A percentile compares a stretch with the other conserved stretches of the same genome.
Conservation (phyloP, 2,888 invertebrate genomes). For the Sesia apiformis region DNA sequence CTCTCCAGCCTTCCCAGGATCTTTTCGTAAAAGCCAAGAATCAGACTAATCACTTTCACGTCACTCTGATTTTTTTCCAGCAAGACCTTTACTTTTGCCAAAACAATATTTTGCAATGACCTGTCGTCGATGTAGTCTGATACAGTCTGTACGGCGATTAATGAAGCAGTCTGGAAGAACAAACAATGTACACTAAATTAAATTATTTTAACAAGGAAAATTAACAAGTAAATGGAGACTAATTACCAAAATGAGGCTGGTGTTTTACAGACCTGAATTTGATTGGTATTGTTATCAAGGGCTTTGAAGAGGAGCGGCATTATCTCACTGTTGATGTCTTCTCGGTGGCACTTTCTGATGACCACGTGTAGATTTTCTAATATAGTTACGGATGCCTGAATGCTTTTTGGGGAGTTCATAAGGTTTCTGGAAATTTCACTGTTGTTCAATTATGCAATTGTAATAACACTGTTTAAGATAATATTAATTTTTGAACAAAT, state of each 20-base stretch:
- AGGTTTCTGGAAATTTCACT: conserved; percentile 72
- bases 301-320: conserved; percentile 90
- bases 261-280: conserved; percentile 83
- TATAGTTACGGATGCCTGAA: conserved; percentile 90
- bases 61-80: conserved; percentile 87
- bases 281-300: conserved; percentile 90
- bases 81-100: conserved; percentile 87
- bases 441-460: background rate
- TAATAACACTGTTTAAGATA: background rate
- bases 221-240: too few species aligned
- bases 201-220: conserved; percentile 3
- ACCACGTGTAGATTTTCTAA: conserved; percentile 93
- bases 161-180: conserved; percentile 84
- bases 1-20: conserved; percentile 89
- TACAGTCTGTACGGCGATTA: conserved; percentile 90
- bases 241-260: too few species aligned
- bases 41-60: conserved; percentile 85
- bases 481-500: conserved; percentile 4
- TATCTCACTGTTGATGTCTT: conserved; percentile 86
- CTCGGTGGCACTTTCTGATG: conserved; percentile 87
- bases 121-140: conserved; percentile 89
- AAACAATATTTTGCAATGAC: conserved; percentile 84
- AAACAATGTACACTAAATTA: conserved; percentile 7
- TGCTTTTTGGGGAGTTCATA: conserved; percentile 84
- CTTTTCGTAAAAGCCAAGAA: conserved; percentile 85